Base-by-base conservation (phyloP, 2,888 invertebrate species). In the Scotopteryx bipunctaria region DNA sequence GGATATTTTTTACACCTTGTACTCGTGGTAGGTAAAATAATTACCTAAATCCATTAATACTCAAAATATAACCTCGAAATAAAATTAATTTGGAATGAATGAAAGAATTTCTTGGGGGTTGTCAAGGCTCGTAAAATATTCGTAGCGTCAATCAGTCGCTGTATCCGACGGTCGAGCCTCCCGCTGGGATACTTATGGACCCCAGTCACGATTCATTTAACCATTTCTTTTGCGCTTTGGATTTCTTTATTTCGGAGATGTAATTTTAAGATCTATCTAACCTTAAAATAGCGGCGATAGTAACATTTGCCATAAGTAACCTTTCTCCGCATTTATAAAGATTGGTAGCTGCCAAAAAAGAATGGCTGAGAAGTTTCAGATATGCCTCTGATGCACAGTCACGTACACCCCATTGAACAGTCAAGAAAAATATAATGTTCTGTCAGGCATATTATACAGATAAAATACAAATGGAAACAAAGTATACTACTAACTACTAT, bases 161-260 rank as follows among this genome's bases (percentile, higher is more conserved):
- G 38, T 53, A 47, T 48, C 53, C 53, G 37, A 36, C 42, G 33
- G 45, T 27, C 46, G 45, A 27, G 58, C 69, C 71, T 53, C 76
- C 77, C 67, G 67, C 71, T 58, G 76, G 19, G 80, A 71, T 75
- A 75, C 69, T 78, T 74, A 81, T 70, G 61, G 63, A 62, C 56
- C 54, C 57, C 51, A 66, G 69, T 66, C 67, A 75, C 72, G 77
- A 72, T 71, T 75, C 71, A 76, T 80, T 80, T 71, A 73, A 64
- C 70, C 70, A 71, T 76, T 72, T 66, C 67, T 58, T 61, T 61
- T 23, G 29, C 29, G 43, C 21, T 51, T 37, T 9, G 31, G 36
- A 32, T 47, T 38, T 16, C 21, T 37, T 15, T 36, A 40, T 29
- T 29, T 36, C 17, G 8, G 27, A 33, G 33, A 33, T 25, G 23